phyloP scores from a whole-genome alignment of 2,888 invertebrate species.

The Keiferia lycopersicella region DNA sequence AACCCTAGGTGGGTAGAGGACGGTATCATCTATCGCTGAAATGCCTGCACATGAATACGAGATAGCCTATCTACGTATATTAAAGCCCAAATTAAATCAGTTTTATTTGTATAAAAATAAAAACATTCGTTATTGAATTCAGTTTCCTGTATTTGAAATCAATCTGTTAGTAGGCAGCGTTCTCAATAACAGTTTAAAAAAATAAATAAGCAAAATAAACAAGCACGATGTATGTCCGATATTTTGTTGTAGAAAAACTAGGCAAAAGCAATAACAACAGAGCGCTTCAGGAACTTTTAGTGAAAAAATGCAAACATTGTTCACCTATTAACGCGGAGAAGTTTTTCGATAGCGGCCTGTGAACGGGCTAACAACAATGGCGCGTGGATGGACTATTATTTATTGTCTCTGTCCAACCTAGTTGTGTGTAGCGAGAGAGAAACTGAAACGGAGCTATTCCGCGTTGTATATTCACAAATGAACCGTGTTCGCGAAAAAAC shows the following conservation, averaged over 20 bases:
- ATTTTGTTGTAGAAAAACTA: constrained; percentile 24
- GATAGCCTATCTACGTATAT: no score
- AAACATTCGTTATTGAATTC: background rate
- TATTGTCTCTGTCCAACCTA: constrained; percentile 67
- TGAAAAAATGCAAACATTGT: constrained; percentile 39
- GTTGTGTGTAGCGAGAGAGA: constrained; percentile 52
- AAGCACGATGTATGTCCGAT: background rate
- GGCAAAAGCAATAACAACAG: constrained; percentile 33
- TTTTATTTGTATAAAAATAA: no score
- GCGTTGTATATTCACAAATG: constrained; percentile 42
- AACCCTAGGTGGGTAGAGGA: no score
- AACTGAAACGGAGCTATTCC: constrained; percentile 53
- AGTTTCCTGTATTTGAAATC: background rate
- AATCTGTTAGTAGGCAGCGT: constrained; percentile 1
- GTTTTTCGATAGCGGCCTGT: constrained; percentile 51
- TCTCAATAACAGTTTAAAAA: background rate
- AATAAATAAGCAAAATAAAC: constrained; percentile 16
- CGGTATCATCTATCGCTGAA: background rate
- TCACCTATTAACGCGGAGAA: constrained; percentile 45
- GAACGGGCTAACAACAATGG: constrained; percentile 54
- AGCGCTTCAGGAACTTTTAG: constrained; percentile 30
- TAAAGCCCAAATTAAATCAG: no score
- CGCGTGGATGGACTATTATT: constrained; percentile 57
- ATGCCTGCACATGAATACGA: no score
- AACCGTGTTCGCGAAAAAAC: constrained; percentile 44